Percentiles rank a stretch among this genome's conserved stretches.
These are phyloP conservation scores for Drosophila cognata DNA, from an alignment of 2,888 invertebrate species.

Conservation along the genomic window DNA sequence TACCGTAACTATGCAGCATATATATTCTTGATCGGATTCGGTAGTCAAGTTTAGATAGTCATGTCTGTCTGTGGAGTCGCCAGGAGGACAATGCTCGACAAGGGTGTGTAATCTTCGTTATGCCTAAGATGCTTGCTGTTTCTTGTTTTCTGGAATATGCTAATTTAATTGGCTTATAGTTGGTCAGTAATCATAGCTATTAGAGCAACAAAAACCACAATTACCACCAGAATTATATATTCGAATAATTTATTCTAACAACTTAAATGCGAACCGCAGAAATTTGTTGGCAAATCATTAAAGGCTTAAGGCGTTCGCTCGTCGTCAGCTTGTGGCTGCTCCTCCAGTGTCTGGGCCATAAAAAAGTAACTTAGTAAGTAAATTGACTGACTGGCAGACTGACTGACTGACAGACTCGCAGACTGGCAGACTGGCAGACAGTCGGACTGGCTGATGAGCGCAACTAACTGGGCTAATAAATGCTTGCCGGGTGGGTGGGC, in stretches of 20 bases:
- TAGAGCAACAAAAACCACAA: conserved; percentile 29
- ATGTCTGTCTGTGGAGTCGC: background rate
- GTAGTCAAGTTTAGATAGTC: rapidly evolving
- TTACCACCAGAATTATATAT: conserved; percentile 23
- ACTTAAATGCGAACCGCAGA: conserved; percentile 32
- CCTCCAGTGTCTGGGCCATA: conserved; percentile 1
- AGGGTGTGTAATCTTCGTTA: background rate
- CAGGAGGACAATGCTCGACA: background rate
- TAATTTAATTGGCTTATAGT: conserved; percentile 19
- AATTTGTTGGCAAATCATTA: conserved; percentile 60
- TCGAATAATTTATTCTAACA: conserved; percentile 28
- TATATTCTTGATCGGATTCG: background rate
- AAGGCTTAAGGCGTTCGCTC: conserved; percentile 40
- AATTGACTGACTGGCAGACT: conserved; percentile 9
- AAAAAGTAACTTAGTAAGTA: conserved; percentile 12
- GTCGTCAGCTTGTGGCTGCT: conserved; percentile 46
- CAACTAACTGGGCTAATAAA: conserved; percentile 35
- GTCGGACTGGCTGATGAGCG: conserved; percentile 11
- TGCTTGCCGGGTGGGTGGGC: conserved; percentile 9
- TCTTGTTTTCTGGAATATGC: conserved; percentile 5
- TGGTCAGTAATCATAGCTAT: conserved; percentile 26
- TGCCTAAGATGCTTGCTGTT: background rate
- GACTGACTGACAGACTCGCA: background rate
- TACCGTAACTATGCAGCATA: background rate
- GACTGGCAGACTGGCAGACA: conserved; percentile 21